Conservation (phyloP, 2,113 vertebrate species). For the Salminus brasiliensis region DNA sequence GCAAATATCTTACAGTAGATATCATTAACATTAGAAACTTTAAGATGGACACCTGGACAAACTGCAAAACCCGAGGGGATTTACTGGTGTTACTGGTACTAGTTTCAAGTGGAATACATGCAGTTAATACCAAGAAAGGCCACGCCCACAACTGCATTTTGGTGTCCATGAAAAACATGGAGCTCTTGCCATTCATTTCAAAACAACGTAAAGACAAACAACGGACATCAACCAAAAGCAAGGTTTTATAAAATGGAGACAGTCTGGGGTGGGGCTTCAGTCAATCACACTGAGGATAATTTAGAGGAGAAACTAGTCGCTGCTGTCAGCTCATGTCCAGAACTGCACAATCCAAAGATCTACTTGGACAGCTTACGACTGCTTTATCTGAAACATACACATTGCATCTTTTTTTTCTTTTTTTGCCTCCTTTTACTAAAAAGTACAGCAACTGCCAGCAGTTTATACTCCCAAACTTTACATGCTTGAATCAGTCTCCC, state of each 20-base stretch:
- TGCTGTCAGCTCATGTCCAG: background rate
- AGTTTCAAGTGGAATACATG: constrained; percentile 56
- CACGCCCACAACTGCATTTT: background rate
- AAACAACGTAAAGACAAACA: too few relatives aligned
- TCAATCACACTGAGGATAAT: background rate
- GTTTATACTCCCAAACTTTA: background rate
- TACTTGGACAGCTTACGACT: background rate
- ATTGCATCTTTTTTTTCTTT: too few relatives aligned
- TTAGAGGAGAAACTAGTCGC: background rate
- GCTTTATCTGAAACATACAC: background rate
- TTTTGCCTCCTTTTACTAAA: too few relatives aligned
- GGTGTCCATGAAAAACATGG: background rate
- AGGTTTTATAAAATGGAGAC: too few relatives aligned
- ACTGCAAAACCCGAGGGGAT: background rate
- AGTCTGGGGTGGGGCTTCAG: too few relatives aligned
- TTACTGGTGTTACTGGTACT: background rate
- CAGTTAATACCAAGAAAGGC: too few relatives aligned
- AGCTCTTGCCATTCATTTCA: too few relatives aligned
- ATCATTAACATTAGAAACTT: background rate
- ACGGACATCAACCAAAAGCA: too few relatives aligned
- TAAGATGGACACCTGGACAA: background rate
- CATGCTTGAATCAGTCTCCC: background rate
- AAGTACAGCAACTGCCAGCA: background rate
- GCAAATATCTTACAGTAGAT: constrained; percentile 1
- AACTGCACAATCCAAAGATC: background rate